Percentiles rank a stretch among this genome's conserved stretches.
These are phyloP conservation scores for Myrmecobius fasciatus DNA, from an alignment of 2,113 vertebrate species.

Conservation along the genomic window DNA sequence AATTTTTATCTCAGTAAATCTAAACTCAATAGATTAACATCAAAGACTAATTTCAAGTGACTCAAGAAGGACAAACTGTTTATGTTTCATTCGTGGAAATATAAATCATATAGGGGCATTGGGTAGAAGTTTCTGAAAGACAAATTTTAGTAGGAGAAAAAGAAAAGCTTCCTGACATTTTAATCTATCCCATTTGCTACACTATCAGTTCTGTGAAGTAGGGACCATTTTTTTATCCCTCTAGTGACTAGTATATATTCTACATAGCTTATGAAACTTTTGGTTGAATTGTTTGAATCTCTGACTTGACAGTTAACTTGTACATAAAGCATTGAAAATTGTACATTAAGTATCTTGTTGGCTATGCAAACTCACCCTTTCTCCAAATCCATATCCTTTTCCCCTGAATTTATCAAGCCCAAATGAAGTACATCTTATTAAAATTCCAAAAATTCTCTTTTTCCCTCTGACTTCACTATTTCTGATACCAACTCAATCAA, in stretches of 20 bases:
- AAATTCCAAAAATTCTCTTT: neutral
- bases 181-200: neutral
- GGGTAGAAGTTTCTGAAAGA: neutral
- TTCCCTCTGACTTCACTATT: neutral
- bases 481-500: neutral
- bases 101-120: neutral
- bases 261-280: too few species aligned
- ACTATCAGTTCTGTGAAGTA: neutral
- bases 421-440: neutral
- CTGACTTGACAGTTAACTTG: neutral
- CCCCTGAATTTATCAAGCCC: neutral
- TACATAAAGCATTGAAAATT: neutral
- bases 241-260: too few species aligned
- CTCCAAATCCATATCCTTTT: neutral
- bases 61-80: too few species aligned
- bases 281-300: neutral
- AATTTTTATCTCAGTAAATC: too few species aligned
- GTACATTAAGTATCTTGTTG: neutral
- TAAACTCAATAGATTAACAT: too few species aligned
- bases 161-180: neutral
- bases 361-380: neutral
- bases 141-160: neutral
- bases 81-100: too few species aligned
- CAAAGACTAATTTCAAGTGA: too few species aligned
- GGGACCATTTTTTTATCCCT: too few species aligned